Evolutionary conservation across 2,888 invertebrate species (phyloP).

Genomic region (Helobdella robusta): DNA sequence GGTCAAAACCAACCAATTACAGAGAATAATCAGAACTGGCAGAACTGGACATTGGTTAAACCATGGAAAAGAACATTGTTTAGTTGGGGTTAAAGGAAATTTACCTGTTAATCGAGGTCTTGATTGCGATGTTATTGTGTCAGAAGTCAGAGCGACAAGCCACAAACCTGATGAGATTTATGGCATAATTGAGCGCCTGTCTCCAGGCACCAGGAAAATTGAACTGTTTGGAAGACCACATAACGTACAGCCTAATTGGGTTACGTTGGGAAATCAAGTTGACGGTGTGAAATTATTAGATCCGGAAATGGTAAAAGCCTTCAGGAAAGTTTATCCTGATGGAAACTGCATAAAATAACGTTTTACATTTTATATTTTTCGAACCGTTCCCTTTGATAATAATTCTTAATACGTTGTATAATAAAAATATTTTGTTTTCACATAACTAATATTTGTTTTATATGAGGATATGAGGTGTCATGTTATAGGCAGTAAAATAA

Average conservation of each 20-base stretch:
- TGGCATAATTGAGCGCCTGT: constrained; percentile 88
- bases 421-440: too few relatives aligned
- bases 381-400: too few relatives aligned
- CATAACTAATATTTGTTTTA: too few relatives aligned
- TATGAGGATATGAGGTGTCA: too few relatives aligned
- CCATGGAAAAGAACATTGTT: constrained; percentile 65
- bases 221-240: constrained; percentile 93
- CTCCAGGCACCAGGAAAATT: constrained; percentile 91
- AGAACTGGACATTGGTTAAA: constrained; percentile 96
- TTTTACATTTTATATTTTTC: too few relatives aligned
- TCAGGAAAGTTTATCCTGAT: constrained; percentile 81
- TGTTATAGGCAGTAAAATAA: too few relatives aligned
- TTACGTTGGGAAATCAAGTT: constrained; percentile 87
- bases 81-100: constrained; percentile 87
- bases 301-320: constrained; percentile 76
- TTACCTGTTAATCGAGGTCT: constrained; percentile 78
- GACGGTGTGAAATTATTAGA: constrained; percentile 87
- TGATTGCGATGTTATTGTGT: constrained; percentile 95
- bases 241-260: constrained; percentile 95
- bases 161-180: constrained; percentile 98
- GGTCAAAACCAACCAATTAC: constrained; percentile 97
- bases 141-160: constrained; percentile 87
- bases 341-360: constrained; percentile 28
- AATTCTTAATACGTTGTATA: too few relatives aligned
- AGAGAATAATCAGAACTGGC: constrained; percentile 89